Percentiles rank a stretch among this genome's conserved stretches.
Evolutionary conservation across 2,113 vertebrate genomes (phyloP).

Genomic region (Blennius ocellaris): DNA sequence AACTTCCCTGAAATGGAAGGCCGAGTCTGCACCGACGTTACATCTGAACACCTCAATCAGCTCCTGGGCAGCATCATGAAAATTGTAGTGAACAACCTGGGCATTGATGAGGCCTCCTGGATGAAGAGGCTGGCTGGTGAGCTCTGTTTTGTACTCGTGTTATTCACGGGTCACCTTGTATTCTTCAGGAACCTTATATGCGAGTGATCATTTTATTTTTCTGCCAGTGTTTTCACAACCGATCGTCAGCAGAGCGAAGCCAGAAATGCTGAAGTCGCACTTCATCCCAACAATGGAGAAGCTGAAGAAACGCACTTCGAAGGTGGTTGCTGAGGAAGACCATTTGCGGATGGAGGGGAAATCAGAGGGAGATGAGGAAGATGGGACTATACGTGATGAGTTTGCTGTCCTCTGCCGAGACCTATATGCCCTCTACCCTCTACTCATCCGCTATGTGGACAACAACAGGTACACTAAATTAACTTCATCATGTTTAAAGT

Average conservation of each 20-base stretch:
- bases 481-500: too few relatives aligned
- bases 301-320: slow-evolving; percentile 91
- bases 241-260: slow-evolving; percentile 92
- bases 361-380: slow-evolving; percentile 87
- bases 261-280: slow-evolving; percentile 92
- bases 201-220: slow-evolving; percentile 26
- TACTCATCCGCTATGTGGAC: slow-evolving; percentile 97
- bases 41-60: slow-evolving; percentile 92
- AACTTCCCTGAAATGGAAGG: slow-evolving; percentile 81
- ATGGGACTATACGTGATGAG: slow-evolving; percentile 91
- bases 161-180: not conserved
- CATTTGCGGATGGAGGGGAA: slow-evolving; percentile 93
- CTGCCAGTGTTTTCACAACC: slow-evolving; percentile 93
- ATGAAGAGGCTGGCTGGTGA: slow-evolving; percentile 96
- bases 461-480: slow-evolving; percentile 89
- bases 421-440: slow-evolving; percentile 93
- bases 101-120: slow-evolving; percentile 96
- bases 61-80: slow-evolving; percentile 94
- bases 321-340: slow-evolving; percentile 95
- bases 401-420: slow-evolving; percentile 96
- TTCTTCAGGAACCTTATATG: not conserved
- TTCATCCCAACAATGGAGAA: slow-evolving; percentile 96
- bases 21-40: slow-evolving; percentile 89
- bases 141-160: not conserved
- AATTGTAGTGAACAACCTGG: slow-evolving; percentile 96